phyloP scores from a whole-genome alignment of 2,797 vertebrate species.

The Cetoscarus ocellatus region DNA sequence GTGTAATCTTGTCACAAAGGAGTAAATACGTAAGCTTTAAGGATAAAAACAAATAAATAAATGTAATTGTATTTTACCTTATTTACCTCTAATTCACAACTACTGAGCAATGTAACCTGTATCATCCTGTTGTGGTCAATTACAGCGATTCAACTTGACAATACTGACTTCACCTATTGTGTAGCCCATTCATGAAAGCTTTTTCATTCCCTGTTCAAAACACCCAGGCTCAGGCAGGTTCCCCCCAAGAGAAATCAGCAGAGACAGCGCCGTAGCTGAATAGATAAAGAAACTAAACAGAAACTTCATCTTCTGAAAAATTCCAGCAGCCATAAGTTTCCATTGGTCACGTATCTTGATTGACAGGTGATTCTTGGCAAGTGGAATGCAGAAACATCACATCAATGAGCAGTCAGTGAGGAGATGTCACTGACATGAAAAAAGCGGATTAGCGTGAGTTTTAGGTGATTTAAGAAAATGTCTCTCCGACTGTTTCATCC shows the following conservation, averaged over 20 bases:
- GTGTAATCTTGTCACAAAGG: too few species aligned
- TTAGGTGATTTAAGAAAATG: slow-evolving; percentile 58
- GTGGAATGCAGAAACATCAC: slow-evolving; percentile 38
- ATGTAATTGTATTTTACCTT: neutral
- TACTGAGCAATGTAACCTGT: slow-evolving; percentile 11
- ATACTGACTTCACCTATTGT: slow-evolving; percentile 37
- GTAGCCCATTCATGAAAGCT: slow-evolving; percentile 43
- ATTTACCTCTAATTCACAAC: slow-evolving; percentile 8
- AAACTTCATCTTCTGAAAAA: slow-evolving; percentile 37
- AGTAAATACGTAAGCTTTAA: too few species aligned
- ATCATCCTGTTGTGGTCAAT: slow-evolving; percentile 39
- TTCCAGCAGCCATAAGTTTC: slow-evolving; percentile 27
- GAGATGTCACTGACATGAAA: slow-evolving; percentile 45
- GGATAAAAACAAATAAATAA: too few species aligned
- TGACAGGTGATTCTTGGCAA: slow-evolving; percentile 43
- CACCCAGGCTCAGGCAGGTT: slow-evolving; percentile 11
- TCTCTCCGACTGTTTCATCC: slow-evolving; percentile 62
- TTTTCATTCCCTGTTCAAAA: slow-evolving; percentile 65
- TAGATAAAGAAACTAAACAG: slow-evolving; percentile 14
- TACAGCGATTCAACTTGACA: slow-evolving; percentile 21
- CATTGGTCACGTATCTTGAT: slow-evolving; percentile 37
- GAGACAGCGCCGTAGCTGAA: slow-evolving; percentile 17
- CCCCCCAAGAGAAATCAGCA: slow-evolving; percentile 64
- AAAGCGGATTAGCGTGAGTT: slow-evolving; percentile 49
- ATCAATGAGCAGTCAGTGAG: slow-evolving; percentile 41